Conservation (phyloP, 2,797 vertebrate genomes). For the Lophotriccus pileatus region DNA sequence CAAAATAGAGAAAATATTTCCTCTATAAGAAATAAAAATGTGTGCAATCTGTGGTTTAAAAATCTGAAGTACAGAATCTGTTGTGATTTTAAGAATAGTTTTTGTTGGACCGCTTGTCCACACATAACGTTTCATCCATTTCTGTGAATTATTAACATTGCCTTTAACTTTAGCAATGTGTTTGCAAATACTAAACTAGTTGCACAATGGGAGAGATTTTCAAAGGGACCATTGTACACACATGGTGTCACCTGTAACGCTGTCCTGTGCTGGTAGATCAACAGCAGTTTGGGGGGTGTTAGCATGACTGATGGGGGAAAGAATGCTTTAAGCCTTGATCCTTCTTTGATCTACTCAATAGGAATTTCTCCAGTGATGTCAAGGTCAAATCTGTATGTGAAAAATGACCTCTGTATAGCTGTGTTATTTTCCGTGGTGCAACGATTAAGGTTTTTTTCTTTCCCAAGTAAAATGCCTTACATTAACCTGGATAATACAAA, state of each 20-base stretch:
- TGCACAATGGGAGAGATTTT: conserved; percentile 1
- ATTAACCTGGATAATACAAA: conserved; percentile 27
- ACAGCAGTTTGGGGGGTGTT: neutral
- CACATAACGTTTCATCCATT: neutral
- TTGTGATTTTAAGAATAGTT: neutral
- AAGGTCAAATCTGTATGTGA: neutral
- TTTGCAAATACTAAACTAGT: neutral
- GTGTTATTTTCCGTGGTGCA: neutral
- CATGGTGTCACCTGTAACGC: neutral
- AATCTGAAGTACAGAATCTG: neutral
- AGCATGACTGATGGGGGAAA: neutral
- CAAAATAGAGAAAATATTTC: neutral
- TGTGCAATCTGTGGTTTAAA: neutral
- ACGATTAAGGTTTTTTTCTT: neutral
- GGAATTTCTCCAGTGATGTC: conserved; percentile 8
- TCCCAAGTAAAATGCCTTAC: neutral
- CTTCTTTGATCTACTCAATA: neutral
- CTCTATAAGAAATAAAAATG: neutral
- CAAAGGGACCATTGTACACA: neutral
- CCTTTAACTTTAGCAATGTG: neutral
- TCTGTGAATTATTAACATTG: conserved; percentile 27
- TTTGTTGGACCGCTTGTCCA: neutral
- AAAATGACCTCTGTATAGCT: neutral
- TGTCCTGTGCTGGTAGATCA: neutral
- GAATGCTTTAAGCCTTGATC: neutral